A percentile compares a stretch with the other conserved stretches of the same genome.
Conservation (phyloP, 1,140 invertebrate genomes). For the Brachystomella parvula region DNA sequence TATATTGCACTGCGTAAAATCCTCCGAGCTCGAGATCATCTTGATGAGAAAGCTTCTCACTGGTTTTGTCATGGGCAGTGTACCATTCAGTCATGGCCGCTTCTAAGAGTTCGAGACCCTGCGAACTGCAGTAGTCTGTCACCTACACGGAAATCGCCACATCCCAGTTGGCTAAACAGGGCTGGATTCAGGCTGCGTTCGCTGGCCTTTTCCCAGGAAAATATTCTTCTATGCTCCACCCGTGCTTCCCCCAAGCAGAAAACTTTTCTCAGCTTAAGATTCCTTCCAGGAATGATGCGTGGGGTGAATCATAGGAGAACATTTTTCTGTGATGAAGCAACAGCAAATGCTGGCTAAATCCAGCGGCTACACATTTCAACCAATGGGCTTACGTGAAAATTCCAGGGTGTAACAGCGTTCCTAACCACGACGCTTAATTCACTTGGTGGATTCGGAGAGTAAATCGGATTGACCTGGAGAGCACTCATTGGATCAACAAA, state of each 20-base stretch:
- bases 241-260: too few species aligned
- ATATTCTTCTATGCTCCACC: too few species aligned
- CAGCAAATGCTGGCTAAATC: too few species aligned
- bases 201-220: too few species aligned
- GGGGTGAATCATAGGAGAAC: too few species aligned
- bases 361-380: too few species aligned
- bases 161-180: too few species aligned
- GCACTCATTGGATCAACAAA: conserved; percentile 1
- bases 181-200: too few species aligned
- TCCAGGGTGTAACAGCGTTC: neutral
- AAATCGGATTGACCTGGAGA: neutral
- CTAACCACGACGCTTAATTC: neutral
- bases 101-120: neutral
- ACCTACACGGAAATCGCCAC: too few species aligned
- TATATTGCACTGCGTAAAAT: neutral
- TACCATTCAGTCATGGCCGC: conserved; percentile 3
- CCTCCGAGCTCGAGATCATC: neutral
- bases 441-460: neutral
- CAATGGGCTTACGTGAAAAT: conserved; percentile 4
- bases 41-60: neutral
- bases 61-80: neutral
- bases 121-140: conserved; percentile 1
- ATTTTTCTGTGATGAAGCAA: too few species aligned
- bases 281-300: too few species aligned
- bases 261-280: too few species aligned